Evolutionary conservation across 2,888 invertebrate genomes (phyloP), one percentile per base, ranked within the genome.

Genomic region (Gymnocheta viridis): DNA sequence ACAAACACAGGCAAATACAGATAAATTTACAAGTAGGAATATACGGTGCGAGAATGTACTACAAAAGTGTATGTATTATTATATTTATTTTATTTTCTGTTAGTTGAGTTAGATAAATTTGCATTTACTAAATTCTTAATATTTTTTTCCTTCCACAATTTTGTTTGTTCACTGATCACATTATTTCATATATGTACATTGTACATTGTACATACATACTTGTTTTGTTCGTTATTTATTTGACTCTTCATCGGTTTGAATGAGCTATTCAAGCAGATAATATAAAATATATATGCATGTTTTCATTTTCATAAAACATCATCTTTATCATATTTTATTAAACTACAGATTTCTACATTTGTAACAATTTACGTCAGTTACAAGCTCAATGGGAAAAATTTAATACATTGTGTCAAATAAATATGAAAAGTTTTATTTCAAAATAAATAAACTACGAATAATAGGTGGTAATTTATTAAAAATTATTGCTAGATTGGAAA

Each of bases 261-360:
- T 22, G 10, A 7, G 49, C 22, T 22, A 9, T 32, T 19, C 14
- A 49, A 49, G 47, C 9, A 67, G 35, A 32, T 32, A 17, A n/a
- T 56, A 14, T 7, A 17, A 5, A 5, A n/a, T 47, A 41, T 41
- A 6, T 9, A 4, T 62, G 22, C 2, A n/a, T 62, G 24, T 62
- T 14, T 44, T 17, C 12, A 7, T 60, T 44, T 19, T 17, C 38
- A 17, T 47, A 29, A 47, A 66, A 66, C 7, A 66, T 66, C 44
- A 66, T 66, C 64, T 44, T 29, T 51, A 67, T 67, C 19, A 67
- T 67, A 24, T 67, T 49, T 67, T 19, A 51, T 67, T 51, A 35
- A 32, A 35, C 22, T 35, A 22, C n/a, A 35, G 67, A 67, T 67
- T 67, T 67, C 9, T 51, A 49, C 19, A 49, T 67, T 51, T 67